A percentile compares a stretch with the other conserved stretches of the same genome.
Conservation (phyloP, 2,113 vertebrate species). For the Anas platyrhynchos region DNA sequence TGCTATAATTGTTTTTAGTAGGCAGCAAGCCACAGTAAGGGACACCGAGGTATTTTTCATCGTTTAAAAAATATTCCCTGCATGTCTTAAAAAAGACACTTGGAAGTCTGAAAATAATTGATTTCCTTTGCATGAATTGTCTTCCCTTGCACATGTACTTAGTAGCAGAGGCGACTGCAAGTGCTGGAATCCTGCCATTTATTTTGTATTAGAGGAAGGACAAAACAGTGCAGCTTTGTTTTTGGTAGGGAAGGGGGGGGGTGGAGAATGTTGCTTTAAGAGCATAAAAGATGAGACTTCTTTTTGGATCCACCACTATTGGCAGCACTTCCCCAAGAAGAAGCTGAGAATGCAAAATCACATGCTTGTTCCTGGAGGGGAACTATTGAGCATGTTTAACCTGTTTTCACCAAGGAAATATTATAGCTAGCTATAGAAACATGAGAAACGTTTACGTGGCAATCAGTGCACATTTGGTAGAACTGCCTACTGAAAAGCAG, state of each 20-base stretch:
- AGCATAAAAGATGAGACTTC: not conserved
- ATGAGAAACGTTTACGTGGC: not conserved
- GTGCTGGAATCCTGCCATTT: not conserved
- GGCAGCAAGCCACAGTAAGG: not conserved
- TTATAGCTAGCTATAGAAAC: not conserved
- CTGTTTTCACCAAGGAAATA: not conserved
- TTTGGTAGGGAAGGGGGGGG: not conserved
- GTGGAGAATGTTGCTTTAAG: not conserved
- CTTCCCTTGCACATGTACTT: not conserved
- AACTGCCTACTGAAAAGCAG: not conserved
- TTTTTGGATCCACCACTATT: not conserved
- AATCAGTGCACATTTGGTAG: not conserved
- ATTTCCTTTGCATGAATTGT: not conserved
- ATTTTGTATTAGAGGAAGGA: not conserved
- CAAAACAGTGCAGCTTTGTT: not conserved
- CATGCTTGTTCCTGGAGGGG: not conserved
- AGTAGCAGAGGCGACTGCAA: rapidly evolving
- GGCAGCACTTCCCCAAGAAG: not conserved
- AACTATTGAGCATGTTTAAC: not conserved
- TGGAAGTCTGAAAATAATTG: not conserved
- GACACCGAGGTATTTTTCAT: not conserved
- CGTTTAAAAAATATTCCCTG: not conserved
- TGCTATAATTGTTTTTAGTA: not conserved
- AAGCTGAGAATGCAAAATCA: not conserved
- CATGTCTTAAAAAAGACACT: not conserved